Base-by-base conservation (phyloP, 2,113 vertebrate genomes). In the Callopanchax toddi region DNA sequence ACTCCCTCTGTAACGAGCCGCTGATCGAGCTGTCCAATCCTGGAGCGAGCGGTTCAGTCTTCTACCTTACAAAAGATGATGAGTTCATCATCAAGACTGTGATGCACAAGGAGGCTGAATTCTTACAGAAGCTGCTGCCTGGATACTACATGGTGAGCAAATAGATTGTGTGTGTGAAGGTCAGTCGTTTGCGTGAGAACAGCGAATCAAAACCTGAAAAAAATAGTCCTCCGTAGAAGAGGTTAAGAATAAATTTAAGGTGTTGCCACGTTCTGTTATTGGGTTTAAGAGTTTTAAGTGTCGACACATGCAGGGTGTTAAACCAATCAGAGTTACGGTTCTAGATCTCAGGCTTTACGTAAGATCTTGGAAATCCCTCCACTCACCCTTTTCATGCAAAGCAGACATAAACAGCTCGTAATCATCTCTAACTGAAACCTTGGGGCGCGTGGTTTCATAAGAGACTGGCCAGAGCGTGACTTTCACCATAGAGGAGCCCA, bases 41-140 rank as follows among this genome's bases (percentile, higher is more conserved):
- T 0, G 97, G 97, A 1, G 97, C 97, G 67, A 99, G 97, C 0
- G 97, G 97, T 59, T 99, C 97, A 0, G 93, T 99, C 57, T 99
- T 99, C 91, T 99, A 98, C 16, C 93, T 99, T 54, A 99, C 96
- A 20, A 98, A 93, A 53, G 97, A 99, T 0, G 97, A 99, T 1
- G 97, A 99, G 84, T 99, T 99, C 89, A 99, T 99, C 91, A 97
- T 99, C 82, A 99, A 99, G 87, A 99, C 97, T 0, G 97, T 99
- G 79, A 97, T 98, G 96, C 97, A 99, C 90, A 99, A 99, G 78
- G 97, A 99, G 80, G 97, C 97, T 0, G 97, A 99, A 74, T 99
- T 99, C 87, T 91, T 99, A 15, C 97, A 99, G 92, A 99, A 99
- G 71, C 92, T 99, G 67, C 93, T 99, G 40, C 97, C 97, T 0